These are phyloP conservation scores for Crotalus helleri DNA, from an alignment of 2,113 vertebrate species.

Conservation along the genomic window DNA sequence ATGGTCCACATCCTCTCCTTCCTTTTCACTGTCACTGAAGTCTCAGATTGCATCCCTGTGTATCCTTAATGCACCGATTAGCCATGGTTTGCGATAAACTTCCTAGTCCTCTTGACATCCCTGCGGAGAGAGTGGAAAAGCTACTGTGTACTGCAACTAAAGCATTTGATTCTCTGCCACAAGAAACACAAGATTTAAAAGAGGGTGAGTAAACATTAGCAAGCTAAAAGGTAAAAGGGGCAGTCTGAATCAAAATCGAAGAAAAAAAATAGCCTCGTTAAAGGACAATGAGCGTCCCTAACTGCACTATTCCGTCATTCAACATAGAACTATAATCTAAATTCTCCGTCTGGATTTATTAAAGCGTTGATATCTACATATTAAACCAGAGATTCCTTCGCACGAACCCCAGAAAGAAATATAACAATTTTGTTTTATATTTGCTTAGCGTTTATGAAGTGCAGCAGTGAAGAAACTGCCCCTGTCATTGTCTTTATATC, in stretches of 20 bases:
- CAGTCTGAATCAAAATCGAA: too few species aligned
- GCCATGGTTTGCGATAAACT: slow-evolving; percentile 94
- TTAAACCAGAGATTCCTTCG: background rate
- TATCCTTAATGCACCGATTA: slow-evolving; percentile 68
- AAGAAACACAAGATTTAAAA: slow-evolving; percentile 84
- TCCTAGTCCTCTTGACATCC: slow-evolving; percentile 87
- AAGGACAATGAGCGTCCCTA: background rate
- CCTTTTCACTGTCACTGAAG: slow-evolving; percentile 6
- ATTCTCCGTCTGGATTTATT: background rate
- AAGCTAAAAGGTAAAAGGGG: background rate
- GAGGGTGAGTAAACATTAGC: slow-evolving; percentile 70
- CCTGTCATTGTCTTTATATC: slow-evolving; percentile 94
- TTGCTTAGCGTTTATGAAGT: slow-evolving; percentile 87
- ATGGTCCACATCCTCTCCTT: background rate
- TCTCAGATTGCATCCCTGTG: accelerated
- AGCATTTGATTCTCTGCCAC: slow-evolving; percentile 83
- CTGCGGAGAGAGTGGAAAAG: slow-evolving; percentile 84
- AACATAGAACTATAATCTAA: background rate
- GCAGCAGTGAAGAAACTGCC: slow-evolving; percentile 76
- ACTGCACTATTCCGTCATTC: background rate
- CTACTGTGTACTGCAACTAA: slow-evolving; percentile 82
- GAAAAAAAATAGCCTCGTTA: background rate
- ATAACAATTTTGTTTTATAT: slow-evolving; percentile 27
- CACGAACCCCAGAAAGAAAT: background rate
- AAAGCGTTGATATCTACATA: background rate